Conservation (phyloP, 2,113 vertebrate genomes). For the Otocyon megalotis region DNA sequence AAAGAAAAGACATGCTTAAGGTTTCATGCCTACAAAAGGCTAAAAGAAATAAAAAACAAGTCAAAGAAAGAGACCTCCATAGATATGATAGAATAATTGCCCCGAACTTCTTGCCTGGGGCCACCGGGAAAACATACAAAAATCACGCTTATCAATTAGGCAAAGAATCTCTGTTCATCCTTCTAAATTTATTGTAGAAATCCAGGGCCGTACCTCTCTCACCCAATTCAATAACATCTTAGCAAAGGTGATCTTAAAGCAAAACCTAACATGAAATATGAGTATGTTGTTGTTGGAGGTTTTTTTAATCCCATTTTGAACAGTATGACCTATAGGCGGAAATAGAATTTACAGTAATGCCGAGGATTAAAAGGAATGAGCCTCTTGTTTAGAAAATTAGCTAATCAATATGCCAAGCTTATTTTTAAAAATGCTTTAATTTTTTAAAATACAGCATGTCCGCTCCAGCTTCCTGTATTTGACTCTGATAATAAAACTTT, state of each 20-base stretch:
- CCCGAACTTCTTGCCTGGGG: not conserved
- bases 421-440: conserved; percentile 87
- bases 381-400: conserved; percentile 86
- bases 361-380: conserved; percentile 87
- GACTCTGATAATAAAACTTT: conserved; percentile 89
- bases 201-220: not conserved
- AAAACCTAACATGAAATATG: conserved; percentile 51
- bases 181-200: not conserved
- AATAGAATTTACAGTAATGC: conserved; percentile 78
- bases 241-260: conserved; percentile 49
- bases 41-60: not conserved
- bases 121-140: conserved; percentile 3
- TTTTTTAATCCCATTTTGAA: conserved; percentile 79
- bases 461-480: conserved; percentile 87
- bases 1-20: not conserved
- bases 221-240: not conserved
- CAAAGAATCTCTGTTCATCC: not conserved
- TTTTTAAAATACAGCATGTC: conserved; percentile 86
- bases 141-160: not conserved
- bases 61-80: not conserved
- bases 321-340: conserved; percentile 72
- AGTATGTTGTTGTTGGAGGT: not conserved
- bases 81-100: not conserved
- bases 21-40: not conserved
- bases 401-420: conserved; percentile 88